These are phyloP conservation scores for Steinernema hermaphroditum DNA, from an alignment of 2,888 invertebrate genomes.

Conservation along the genomic window DNA sequence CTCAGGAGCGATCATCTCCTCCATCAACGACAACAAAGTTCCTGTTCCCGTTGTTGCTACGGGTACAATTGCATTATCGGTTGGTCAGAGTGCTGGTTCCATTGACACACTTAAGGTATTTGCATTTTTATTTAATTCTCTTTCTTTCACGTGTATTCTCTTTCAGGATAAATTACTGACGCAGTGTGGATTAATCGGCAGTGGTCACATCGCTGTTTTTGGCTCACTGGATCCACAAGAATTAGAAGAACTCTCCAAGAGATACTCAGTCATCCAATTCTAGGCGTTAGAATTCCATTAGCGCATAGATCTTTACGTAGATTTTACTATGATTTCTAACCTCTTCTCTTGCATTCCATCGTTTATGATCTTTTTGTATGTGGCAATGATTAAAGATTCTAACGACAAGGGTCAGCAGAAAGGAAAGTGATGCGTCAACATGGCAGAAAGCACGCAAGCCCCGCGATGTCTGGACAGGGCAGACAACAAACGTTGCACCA, in stretches of 20 bases:
- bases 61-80: conserved; percentile 40
- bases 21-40: conserved; percentile 41
- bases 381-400: conserved; percentile 15
- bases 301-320: not conserved
- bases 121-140: no score
- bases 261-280: conserved; percentile 33
- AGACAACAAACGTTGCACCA: not conserved
- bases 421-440: not conserved
- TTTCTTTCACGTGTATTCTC: no score
- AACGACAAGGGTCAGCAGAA: not conserved
- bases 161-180: conserved; percentile 38
- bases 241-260: conserved; percentile 28
- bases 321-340: conserved; percentile 21
- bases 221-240: conserved; percentile 32
- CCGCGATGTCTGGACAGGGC: not conserved
- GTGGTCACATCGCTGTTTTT: conserved; percentile 41
- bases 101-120: no score
- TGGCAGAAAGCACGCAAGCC: not conserved
- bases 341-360: conserved; percentile 14
- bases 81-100: not conserved
- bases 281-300: conserved; percentile 13
- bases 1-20: conserved; percentile 46
- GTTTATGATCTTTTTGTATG: conserved; percentile 12
- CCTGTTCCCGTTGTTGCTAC: conserved; percentile 45
- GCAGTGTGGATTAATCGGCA: conserved; percentile 43